Evolutionary conservation across 1,140 invertebrate genomes (phyloP).

Genomic region (Cotesia vestalis): DNA sequence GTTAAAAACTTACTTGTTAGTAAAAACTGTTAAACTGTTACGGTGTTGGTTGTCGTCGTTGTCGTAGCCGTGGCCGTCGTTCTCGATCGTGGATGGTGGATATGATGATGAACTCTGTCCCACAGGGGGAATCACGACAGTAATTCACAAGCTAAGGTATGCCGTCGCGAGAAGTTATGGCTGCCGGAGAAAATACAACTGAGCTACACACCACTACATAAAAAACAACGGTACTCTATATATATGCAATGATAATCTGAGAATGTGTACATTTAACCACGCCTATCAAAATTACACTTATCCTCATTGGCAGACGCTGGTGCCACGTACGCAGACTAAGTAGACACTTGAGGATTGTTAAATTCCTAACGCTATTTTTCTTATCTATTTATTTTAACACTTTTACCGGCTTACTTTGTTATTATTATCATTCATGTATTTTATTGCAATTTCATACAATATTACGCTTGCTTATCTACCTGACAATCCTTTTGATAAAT

Average conservation of each 20-base stretch:
- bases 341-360: constrained; percentile 31
- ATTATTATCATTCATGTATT: too few relatives aligned
- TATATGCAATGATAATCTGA: constrained; percentile 1
- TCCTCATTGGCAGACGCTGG: constrained; percentile 45
- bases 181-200: constrained; percentile 43
- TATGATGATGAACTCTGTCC: constrained; percentile 27
- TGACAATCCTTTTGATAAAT: too few relatives aligned
- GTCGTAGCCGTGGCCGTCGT: not conserved
- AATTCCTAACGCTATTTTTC: not conserved
- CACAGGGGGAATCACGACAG: constrained; percentile 32
- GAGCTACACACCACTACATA: constrained; percentile 35
- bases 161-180: constrained; percentile 50
- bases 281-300: constrained; percentile 49
- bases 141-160: constrained; percentile 39
- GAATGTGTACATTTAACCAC: constrained; percentile 46
- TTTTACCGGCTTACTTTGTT: not conserved
- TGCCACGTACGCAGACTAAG: constrained; percentile 55
- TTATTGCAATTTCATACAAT: too few relatives aligned
- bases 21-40: too few relatives aligned
- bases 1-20: too few relatives aligned
- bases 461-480: too few relatives aligned
- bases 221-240: constrained; percentile 24
- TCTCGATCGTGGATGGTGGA: constrained; percentile 32
- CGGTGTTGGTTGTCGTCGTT: too few relatives aligned
- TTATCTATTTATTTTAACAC: not conserved